Percentiles rank a stretch among this genome's conserved stretches.
phyloP scores from a whole-genome alignment of 2,888 invertebrate genomes.

The Steinernema scapterisci region DNA sequence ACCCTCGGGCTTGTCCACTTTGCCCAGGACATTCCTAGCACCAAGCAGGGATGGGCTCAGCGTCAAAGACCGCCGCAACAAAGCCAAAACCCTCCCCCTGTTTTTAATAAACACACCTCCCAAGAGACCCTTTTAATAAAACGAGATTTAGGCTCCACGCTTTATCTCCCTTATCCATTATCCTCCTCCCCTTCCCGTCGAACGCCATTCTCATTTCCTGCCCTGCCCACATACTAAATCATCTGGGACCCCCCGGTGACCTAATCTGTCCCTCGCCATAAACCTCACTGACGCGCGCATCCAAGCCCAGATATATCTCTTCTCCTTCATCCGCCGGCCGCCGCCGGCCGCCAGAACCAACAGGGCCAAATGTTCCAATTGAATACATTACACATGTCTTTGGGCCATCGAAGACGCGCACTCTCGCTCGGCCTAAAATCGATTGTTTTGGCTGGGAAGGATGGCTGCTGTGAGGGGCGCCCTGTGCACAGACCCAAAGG shows the following conservation, averaged over 20 bases:
- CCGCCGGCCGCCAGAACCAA: no score
- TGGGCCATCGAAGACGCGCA: slow-evolving; percentile 26
- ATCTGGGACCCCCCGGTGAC: background rate
- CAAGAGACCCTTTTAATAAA: no score
- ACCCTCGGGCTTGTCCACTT: slow-evolving; percentile 82
- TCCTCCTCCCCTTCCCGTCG: background rate
- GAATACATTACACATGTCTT: slow-evolving; percentile 33
- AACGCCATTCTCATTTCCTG: background rate
- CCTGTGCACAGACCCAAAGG: background rate
- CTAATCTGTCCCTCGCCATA: slow-evolving; percentile 2
- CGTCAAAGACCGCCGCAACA: no score
- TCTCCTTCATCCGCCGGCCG: no score
- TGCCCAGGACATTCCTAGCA: slow-evolving; percentile 79
- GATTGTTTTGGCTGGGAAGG: slow-evolving; percentile 23
- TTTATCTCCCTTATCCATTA: no score
- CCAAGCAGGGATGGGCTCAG: no score
- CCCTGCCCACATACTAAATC: background rate
- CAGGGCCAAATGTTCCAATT: slow-evolving; percentile 17
- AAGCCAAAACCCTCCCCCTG: no score
- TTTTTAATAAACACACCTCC: no score
- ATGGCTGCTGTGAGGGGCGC: background rate
- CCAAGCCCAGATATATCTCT: background rate
- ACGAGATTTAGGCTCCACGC: no score
- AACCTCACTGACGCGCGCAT: background rate
- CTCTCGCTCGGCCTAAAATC: background rate